Base-by-base conservation (phyloP, 2,888 invertebrate genomes). In the Agrochola circellaris region DNA sequence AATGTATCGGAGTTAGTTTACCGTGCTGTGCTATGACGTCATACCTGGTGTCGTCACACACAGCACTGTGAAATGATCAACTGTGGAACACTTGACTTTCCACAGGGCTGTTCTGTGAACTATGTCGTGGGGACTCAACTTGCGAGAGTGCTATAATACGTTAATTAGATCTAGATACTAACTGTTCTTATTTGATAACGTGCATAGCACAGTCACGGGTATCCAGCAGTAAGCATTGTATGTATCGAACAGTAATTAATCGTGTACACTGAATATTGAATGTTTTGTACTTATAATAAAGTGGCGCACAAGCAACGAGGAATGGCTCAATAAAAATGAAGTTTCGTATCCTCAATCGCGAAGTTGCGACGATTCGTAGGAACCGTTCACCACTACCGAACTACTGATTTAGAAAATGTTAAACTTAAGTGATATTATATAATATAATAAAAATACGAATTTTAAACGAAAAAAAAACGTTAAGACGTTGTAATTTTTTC, bases 391-490 rank as follows among this genome's bases (percentile, higher is more conserved):
- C 95, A 94, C 95, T 94, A 93, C 94, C 94, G 94, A 95, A 92
- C 92, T 94, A 95, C 93, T 95, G 92, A 95, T 90, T 90, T 94
- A 95, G 93, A 61, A 38, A 90, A 93, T 92, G 92, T 95, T 95
- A 95, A 93, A 91, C 81, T 94, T 96, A 96, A 96, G 96, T 95
- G 95, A 96, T 96, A 95, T 95, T 95, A 95, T 95, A 94, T 96
- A 95, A 95, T 93, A 96, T 96, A 96, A 95, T 96, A 96, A 95
- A 94, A 95, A 95, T 95, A 97, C 97, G 97, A 97, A 97, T 97
- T 96, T 96, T 96, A 96, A 96, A 95, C 90, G 90, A 91, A 91
- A 94, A 96, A 94, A 92, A 89, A 89, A 95, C 96, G 96, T 96
- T 96, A 91, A 93, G 87, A 94, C 94, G 94, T 95, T 95, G 93